Conservation (phyloP, 2,113 vertebrate genomes). For the Caloenas nicobarica region DNA sequence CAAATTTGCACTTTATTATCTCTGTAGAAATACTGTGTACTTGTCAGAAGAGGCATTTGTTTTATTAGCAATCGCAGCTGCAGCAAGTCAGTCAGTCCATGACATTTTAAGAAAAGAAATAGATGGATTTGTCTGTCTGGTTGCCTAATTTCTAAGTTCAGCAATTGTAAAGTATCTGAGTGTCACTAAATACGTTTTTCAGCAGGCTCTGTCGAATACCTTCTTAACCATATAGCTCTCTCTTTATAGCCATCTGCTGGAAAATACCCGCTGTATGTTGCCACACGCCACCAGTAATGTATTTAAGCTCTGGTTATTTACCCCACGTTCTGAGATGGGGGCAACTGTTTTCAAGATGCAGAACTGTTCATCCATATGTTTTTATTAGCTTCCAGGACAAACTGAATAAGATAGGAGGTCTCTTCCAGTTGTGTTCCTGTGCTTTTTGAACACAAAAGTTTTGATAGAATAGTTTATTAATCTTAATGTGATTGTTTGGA, state of each 20-base stretch:
- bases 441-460: neutral
- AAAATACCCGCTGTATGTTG: neutral
- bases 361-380: neutral
- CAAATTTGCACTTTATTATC: neutral
- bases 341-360: neutral
- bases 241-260: neutral
- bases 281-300: neutral
- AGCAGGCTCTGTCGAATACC: neutral
- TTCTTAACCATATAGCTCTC: neutral
- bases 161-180: neutral
- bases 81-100: neutral
- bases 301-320: neutral
- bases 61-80: slow-evolving; percentile 13
- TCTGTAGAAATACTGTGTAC: neutral
- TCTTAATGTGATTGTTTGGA: neutral
- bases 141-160: slow-evolving; percentile 10
- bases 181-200: neutral
- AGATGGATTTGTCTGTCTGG: slow-evolving; percentile 4
- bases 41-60: slow-evolving; percentile 19
- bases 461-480: neutral
- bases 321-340: neutral
- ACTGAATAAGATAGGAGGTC: neutral
- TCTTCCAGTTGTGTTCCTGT: neutral
- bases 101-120: slow-evolving; percentile 16
- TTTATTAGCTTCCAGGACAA: neutral